These are phyloP conservation scores for Cheumatopsyche charites DNA, from an alignment of 1,140 invertebrate genomes.

Conservation along the genomic window DNA sequence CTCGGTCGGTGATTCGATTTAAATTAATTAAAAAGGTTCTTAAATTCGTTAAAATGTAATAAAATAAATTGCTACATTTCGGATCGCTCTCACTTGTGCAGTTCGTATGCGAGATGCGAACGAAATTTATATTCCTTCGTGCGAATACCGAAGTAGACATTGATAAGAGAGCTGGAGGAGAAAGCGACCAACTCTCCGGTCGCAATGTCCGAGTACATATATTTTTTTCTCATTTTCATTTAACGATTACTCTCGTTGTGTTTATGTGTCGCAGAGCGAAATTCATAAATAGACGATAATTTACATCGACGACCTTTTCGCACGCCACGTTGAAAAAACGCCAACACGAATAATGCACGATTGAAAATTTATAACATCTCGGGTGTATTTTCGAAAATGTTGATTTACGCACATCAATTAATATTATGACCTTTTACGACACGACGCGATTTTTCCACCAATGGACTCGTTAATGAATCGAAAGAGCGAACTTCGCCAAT, in stretches of 20 bases:
- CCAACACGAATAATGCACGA: not conserved
- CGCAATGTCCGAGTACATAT: conserved; percentile 15
- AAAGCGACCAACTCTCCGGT: conserved; percentile 24
- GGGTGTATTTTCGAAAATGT: not conserved
- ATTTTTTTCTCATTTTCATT: no score
- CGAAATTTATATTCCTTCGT: conserved; percentile 34
- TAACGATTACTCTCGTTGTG: no score
- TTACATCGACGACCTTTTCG: not conserved
- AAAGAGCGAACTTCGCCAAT: not conserved
- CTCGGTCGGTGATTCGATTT: no score
- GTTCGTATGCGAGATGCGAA: conserved; percentile 21
- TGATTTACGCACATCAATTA: not conserved
- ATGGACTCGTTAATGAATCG: not conserved
- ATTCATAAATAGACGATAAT: not conserved
- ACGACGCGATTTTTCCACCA: conserved; percentile 1
- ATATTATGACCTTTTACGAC: conserved; percentile 5
- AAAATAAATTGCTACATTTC: not conserved
- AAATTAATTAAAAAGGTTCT: no score
- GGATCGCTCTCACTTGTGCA: not conserved
- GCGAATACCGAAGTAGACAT: conserved; percentile 32
- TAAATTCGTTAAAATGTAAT: no score
- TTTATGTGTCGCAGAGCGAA: no score
- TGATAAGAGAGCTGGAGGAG: conserved; percentile 31
- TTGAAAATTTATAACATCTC: not conserved
- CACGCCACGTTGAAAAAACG: not conserved